Evolutionary conservation across 2,797 vertebrate species (phyloP), one percentile per base, ranked within the genome.

Genomic region (Megalops cyprinoides): DNA sequence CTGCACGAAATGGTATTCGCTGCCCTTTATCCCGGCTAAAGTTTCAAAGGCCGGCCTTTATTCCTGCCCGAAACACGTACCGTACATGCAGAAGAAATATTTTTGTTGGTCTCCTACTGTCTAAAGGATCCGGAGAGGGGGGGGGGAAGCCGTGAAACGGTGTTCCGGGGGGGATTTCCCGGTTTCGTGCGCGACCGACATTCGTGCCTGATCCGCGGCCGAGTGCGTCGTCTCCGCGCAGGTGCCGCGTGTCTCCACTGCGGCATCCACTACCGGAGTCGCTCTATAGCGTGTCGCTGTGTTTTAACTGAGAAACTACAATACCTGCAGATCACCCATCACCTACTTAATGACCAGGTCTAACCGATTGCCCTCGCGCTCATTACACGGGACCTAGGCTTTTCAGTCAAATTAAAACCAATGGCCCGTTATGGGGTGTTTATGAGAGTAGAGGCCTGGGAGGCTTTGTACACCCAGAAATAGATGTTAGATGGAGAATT

Each of bases 41-140:
- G 31, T 37, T 34, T 67, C 62, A 4, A 37, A 67, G 31, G 28
- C 28, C 28, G 6, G 25, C 28, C 55, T 65, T 58, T 51, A 56
- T 34, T 51, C 55, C 62, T 51, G 44, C 69, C 1, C 15, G 51
- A 78, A 65, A 67, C 74, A 69, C 46, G 23, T 42, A 69, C 53
- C 79, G 37, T 74, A 58, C 65, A 58, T 34, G n/a, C 71, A 51
- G 62, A 60, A 65, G 55, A 82, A 84, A 84, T 67, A 75, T 82
- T 79, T 62, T 37, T 31, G 81, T 37, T 77, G 55, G 23, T 39
- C 25, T 85, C 82, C 74, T 77, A 87, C 58, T 76, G 69, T 15
- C 75, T n/a, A 75, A 48, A n/a, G 31, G n/a, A 79, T 34, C 34
- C 20, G 18, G 84, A 49, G 49, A 65, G 60, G 10, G 51, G 10